Percentiles rank a stretch among this genome's conserved stretches.
Evolutionary conservation across 1,140 invertebrate species (phyloP).

Genomic region (Orius laevigatus): DNA sequence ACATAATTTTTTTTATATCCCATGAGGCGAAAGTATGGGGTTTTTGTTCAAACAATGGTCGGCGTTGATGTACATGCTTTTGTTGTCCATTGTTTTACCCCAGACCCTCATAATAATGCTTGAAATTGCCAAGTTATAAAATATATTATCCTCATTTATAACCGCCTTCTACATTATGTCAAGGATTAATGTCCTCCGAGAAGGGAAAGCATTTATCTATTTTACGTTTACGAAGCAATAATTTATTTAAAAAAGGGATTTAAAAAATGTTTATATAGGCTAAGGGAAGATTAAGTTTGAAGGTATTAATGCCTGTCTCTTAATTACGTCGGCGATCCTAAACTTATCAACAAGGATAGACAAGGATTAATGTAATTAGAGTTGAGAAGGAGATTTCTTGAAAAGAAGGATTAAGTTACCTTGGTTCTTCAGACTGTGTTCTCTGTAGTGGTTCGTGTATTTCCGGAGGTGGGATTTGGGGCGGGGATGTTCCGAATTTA

Average conservation of each 20-base stretch:
- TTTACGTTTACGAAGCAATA: no score
- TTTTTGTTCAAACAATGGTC: no score
- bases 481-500: conserved; percentile 30
- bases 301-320: neutral
- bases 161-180: no score
- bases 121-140: no score
- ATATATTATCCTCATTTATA: no score
- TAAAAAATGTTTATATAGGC: neutral
- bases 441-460: conserved; percentile 61
- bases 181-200: neutral
- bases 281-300: neutral
- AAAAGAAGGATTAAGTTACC: conserved; percentile 25
- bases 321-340: no score
- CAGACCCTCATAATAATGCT: no score
- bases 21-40: no score
- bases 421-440: conserved; percentile 66
- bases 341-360: no score
- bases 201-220: neutral
- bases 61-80: no score
- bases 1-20: no score
- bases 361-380: neutral
- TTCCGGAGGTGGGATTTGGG: conserved; percentile 19
- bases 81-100: no score
- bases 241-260: neutral
- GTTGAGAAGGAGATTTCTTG: neutral